These are phyloP conservation scores for Sebastes glaucus DNA, from an alignment of 2,797 vertebrate genomes.

Conservation along the genomic window DNA sequence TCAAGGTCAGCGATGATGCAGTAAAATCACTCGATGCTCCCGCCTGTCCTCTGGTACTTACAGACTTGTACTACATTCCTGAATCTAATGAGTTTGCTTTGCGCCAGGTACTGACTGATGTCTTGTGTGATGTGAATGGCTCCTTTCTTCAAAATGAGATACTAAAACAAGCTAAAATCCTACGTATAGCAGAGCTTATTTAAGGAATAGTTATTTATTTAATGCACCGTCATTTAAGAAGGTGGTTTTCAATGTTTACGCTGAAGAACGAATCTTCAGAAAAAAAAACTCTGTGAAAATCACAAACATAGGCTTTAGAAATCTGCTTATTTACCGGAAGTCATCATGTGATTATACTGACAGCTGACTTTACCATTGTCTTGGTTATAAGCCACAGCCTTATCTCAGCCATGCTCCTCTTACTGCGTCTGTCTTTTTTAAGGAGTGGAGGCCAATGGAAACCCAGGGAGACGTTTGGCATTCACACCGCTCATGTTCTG, in stretches of 20 bases:
- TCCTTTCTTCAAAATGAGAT: background rate
- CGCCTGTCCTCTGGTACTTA: background rate
- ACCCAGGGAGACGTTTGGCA: conserved; percentile 10
- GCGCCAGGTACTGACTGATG: background rate
- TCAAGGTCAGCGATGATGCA: background rate
- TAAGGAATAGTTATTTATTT: background rate
- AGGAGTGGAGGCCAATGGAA: conserved; percentile 1
- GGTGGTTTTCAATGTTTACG: background rate
- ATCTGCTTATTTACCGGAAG: background rate
- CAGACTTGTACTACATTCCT: conserved; percentile 23
- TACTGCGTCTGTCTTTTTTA: background rate
- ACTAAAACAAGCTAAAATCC: background rate
- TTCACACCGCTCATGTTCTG: conserved; percentile 2
- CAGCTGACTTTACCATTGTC: background rate
- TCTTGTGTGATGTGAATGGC: background rate
- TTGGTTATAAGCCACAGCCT: background rate
- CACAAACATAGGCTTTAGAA: background rate
- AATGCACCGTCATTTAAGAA: background rate
- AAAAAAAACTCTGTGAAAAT: background rate
- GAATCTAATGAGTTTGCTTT: background rate
- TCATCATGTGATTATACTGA: background rate
- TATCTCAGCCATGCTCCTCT: background rate
- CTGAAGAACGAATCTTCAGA: background rate
- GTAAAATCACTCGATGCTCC: background rate
- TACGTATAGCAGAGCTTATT: background rate